These are phyloP conservation scores for Cordilura impudica DNA, from an alignment of 2,888 invertebrate genomes.

Conservation along the genomic window DNA sequence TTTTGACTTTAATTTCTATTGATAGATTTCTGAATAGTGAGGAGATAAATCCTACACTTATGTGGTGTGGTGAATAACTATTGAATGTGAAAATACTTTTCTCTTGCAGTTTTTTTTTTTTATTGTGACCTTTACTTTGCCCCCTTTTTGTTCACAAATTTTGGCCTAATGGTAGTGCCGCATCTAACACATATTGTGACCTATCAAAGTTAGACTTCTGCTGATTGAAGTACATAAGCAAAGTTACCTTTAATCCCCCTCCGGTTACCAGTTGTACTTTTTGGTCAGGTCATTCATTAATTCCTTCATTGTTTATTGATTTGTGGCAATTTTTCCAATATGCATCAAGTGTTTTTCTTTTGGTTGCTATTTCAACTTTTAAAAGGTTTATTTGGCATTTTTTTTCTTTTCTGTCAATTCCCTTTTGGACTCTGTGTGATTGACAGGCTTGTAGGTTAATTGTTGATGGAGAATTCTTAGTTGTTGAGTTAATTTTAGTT, in stretches of 20 bases:
- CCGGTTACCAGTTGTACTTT: constrained; percentile 5
- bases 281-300: not conserved
- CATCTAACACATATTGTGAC: constrained; percentile 30
- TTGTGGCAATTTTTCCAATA: constrained; percentile 33
- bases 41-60: no score
- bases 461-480: constrained; percentile 19
- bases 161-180: not conserved
- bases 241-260: constrained; percentile 2
- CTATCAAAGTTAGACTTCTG: constrained; percentile 3
- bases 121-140: not conserved
- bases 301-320: constrained; percentile 48
- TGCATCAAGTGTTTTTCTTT: constrained; percentile 28
- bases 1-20: constrained; percentile 46
- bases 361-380: constrained; percentile 9
- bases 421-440: constrained; percentile 55
- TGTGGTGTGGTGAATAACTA: not conserved
- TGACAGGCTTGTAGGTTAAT: constrained; percentile 53
- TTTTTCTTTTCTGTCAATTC: constrained; percentile 35
- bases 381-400: constrained; percentile 31
- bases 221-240: not conserved
- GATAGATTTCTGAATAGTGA: no score
- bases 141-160: not conserved
- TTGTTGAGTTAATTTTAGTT: constrained; percentile 48
- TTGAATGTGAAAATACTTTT: no score
- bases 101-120: no score